These are phyloP conservation scores for Sminthopsis crassicaudata DNA, from an alignment of 2,113 vertebrate species.

Conservation along the genomic window DNA sequence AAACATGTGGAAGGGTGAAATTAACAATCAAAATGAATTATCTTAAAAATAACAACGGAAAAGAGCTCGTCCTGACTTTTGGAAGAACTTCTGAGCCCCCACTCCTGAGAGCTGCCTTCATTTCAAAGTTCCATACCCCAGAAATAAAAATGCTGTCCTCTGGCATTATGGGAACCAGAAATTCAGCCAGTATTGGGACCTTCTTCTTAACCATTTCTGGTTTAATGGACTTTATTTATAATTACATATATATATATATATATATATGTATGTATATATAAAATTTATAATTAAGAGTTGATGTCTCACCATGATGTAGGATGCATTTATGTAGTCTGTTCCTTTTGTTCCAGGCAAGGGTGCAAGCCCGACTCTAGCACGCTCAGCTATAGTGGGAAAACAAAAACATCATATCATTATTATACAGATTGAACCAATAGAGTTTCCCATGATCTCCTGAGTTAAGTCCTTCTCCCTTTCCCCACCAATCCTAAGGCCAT, in stretches of 20 bases:
- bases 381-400: constrained; percentile 87
- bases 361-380: constrained; percentile 93
- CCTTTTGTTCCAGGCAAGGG: constrained; percentile 95
- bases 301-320: constrained; percentile 97
- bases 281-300: constrained; percentile 58
- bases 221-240: constrained; percentile 78
- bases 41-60: constrained; percentile 54
- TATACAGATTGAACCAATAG: constrained; percentile 61
- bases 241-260: not conserved
- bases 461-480: constrained; percentile 53
- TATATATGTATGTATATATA: constrained; percentile 49
- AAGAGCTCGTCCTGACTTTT: constrained; percentile 64
- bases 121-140: constrained; percentile 21
- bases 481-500: constrained; percentile 65
- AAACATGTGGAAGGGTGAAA: constrained; percentile 66
- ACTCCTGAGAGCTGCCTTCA: constrained; percentile 24
- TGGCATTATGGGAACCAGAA: constrained; percentile 76
- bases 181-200: constrained; percentile 79
- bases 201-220: constrained; percentile 80
- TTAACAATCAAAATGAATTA: constrained; percentile 69
- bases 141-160: constrained; percentile 42
- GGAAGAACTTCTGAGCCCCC: constrained; percentile 66
- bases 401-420: constrained; percentile 69
- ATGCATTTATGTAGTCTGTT: constrained; percentile 98
- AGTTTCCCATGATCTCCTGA: constrained; percentile 67